phyloP scores from a whole-genome alignment of 2,113 vertebrate genomes.

The Callospermophilus lateralis region DNA sequence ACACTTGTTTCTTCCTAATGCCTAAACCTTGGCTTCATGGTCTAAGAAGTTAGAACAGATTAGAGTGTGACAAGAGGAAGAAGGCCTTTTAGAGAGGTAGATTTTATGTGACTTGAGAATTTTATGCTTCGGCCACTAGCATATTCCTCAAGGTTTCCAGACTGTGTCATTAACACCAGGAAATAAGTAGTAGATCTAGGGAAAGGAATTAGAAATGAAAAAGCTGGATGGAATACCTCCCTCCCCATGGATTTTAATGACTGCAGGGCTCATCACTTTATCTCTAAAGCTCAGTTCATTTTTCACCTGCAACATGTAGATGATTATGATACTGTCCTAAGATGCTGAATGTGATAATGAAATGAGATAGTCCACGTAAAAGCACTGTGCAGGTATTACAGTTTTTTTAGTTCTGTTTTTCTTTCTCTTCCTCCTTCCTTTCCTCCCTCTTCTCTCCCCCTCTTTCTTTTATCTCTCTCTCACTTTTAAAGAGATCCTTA shows the following conservation, averaged over 20 bases:
- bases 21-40: neutral
- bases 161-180: neutral
- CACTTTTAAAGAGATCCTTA: neutral
- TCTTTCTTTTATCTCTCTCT: neutral
- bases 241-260: neutral
- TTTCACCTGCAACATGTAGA: neutral
- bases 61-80: slow-evolving; percentile 20
- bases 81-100: neutral
- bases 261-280: neutral
- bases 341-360: rapidly evolving
- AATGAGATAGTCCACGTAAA: neutral
- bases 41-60: neutral
- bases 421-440: neutral
- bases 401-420: neutral
- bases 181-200: neutral
- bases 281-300: neutral
- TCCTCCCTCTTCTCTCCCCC: neutral
- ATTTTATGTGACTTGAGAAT: neutral
- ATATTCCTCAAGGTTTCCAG: neutral
- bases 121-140: neutral
- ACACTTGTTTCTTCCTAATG: neutral
- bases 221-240: neutral
- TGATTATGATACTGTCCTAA: neutral
- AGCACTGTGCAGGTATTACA: rapidly evolving
- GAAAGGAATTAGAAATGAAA: neutral